Evolutionary conservation across 2,888 invertebrate species (phyloP).

Genomic region (Spatulosminthurus flaviceps): DNA sequence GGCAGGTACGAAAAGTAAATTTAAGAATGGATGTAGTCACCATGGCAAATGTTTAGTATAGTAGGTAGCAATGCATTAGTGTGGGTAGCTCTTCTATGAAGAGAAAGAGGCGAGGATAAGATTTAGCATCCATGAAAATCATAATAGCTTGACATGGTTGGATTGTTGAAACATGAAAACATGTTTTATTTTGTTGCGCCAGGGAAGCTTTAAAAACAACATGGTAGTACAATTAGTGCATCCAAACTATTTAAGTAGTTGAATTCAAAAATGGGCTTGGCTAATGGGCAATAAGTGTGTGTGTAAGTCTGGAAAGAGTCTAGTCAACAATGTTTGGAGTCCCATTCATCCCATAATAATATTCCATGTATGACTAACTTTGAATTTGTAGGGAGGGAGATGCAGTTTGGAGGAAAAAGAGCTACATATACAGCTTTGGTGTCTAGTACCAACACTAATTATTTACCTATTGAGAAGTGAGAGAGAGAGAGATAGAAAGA

Average conservation of each 20-base stretch:
- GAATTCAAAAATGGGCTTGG: constrained; percentile 28
- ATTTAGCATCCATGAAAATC: constrained; percentile 34
- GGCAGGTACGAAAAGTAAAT: too few relatives aligned
- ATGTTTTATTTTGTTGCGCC: constrained; percentile 35
- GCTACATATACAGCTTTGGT: too few relatives aligned
- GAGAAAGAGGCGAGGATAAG: constrained; percentile 26
- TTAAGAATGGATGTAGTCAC: background rate
- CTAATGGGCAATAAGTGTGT: background rate
- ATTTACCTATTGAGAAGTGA: background rate
- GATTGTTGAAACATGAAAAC: constrained; percentile 40
- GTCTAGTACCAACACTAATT: background rate
- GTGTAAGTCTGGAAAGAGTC: constrained; percentile 5
- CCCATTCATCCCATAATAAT: too few relatives aligned
- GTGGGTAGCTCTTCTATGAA: constrained; percentile 24
- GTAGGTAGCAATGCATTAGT: constrained; percentile 21
- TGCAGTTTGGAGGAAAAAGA: too few relatives aligned
- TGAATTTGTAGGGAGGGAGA: too few relatives aligned
- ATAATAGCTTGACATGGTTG: constrained; percentile 43
- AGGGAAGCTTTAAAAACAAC: background rate
- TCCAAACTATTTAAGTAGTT: constrained; percentile 18
- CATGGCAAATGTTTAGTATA: background rate
- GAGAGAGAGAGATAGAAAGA: too few relatives aligned
- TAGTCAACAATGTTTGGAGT: too few relatives aligned
- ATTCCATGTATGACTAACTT: too few relatives aligned
- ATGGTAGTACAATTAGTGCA: constrained; percentile 15